Evolutionary conservation across 2,113 vertebrate species (phyloP).

Genomic region (Brachirus orientalis): DNA sequence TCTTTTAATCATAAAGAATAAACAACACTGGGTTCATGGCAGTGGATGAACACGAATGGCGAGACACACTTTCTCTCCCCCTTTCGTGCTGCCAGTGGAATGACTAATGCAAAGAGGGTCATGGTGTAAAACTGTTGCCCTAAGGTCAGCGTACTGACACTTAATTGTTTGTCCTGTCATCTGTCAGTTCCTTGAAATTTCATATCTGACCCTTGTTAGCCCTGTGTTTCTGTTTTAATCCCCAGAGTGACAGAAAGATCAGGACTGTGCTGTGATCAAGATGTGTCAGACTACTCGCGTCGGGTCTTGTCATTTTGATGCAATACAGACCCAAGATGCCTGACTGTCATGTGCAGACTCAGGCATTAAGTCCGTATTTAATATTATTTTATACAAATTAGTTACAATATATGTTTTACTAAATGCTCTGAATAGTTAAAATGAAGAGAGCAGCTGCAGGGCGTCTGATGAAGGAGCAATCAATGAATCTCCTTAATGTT

Average conservation of each 20-base stretch:
- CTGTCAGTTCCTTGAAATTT: slow-evolving; percentile 82
- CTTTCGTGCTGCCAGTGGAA: slow-evolving; percentile 50
- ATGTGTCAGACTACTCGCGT: slow-evolving; percentile 79
- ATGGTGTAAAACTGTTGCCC: slow-evolving; percentile 78
- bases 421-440: slow-evolving; percentile 6
- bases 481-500: background rate
- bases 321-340: slow-evolving; percentile 43
- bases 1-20: slow-evolving; percentile 82
- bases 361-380: slow-evolving; percentile 18
- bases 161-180: slow-evolving; percentile 82
- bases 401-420: background rate
- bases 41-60: slow-evolving; percentile 46
- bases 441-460: background rate
- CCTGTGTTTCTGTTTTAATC: slow-evolving; percentile 77
- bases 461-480: slow-evolving; percentile 15
- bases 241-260: slow-evolving; percentile 76
- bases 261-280: slow-evolving; percentile 77
- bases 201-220: slow-evolving; percentile 78
- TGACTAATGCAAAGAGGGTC: slow-evolving; percentile 76
- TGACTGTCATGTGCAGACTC: slow-evolving; percentile 48
- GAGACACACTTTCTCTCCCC: background rate
- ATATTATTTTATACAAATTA: slow-evolving; percentile 13
- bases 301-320: slow-evolving; percentile 69
- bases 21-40: slow-evolving; percentile 67
- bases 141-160: slow-evolving; percentile 74